Evolutionary conservation across 2,888 invertebrate species (phyloP), one percentile per base, ranked within the genome.

Genomic region (Oligia fasciuncula): DNA sequence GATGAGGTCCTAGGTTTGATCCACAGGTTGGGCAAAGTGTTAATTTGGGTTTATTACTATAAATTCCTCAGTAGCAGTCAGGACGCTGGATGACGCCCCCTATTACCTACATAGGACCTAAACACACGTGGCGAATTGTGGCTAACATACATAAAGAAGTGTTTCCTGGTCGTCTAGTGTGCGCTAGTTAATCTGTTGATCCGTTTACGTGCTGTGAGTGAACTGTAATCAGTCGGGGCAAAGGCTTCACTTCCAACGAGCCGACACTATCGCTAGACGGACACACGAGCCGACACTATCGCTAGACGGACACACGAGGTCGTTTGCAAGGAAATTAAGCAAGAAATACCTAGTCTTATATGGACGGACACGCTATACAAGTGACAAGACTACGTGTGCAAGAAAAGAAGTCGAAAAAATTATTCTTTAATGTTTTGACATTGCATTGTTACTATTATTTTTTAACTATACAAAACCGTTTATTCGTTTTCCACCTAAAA

Each of bases 151-250:
- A 54, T 19, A 68, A 49, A 9, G 43, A 51, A 65, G 35, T 4
- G 19, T n/a, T 57, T n/a, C 46, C 29, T 23, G 35, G 14, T 14
- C 29, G 63, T 29, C 13, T 23, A 6, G 54, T 54, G 60, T 35
- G 60, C 51, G 68, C 63, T 4, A 49, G 70, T 6, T 80, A 83
- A 81, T 81, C 74, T 29, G 46, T 54, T 84, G 77, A 87, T 88
- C 89, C 83, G 76, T 63, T 88, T 83, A 88, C 79, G 85, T 73
- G 80, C 67, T 76, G 84, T 73, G 78, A 83, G 68, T 85, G 85
- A 82, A 80, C 89, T 80, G 73, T 83, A 72, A 78, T 49, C 70
- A 67, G 57, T 40, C 43, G 62, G 46, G 63, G 60, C 72, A 43
- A 66, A 68, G 87, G 89, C 81, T 88, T 87, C 89, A 17, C 70